Conservation (phyloP, 1,140 invertebrate genomes). For the Euura saliciscinereae region DNA sequence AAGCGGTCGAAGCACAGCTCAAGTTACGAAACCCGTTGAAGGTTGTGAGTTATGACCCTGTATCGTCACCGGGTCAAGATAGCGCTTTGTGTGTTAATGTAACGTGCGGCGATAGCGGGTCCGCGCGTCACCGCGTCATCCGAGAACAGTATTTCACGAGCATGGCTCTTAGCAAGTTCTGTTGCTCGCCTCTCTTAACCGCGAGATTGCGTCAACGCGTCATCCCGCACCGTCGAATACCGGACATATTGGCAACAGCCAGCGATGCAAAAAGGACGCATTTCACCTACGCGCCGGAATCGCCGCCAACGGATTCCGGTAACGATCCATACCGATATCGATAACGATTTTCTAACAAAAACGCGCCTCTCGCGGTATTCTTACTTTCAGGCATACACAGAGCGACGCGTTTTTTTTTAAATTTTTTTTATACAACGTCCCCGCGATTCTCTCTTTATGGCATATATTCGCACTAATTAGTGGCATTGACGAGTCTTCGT, state of each 20-base stretch:
- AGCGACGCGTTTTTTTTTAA: background rate
- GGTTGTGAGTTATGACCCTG: conserved; percentile 4
- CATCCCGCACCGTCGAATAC: conserved; percentile 9
- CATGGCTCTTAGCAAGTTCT: conserved; percentile 49
- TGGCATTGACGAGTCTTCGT: background rate
- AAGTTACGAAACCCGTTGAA: background rate
- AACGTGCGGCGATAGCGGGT: conserved; percentile 26
- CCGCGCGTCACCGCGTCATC: conserved; percentile 28
- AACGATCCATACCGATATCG: background rate
- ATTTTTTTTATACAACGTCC: background rate
- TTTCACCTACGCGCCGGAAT: conserved; percentile 47
- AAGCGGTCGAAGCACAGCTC: background rate
- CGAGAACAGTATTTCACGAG: conserved; percentile 29
- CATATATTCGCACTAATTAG: background rate
- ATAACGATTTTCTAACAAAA: background rate
- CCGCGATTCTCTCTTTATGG: background rate
- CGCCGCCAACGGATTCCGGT: conserved; percentile 22
- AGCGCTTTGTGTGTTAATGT: conserved; percentile 47
- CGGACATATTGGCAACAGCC: background rate
- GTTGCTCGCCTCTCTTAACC: conserved; percentile 21
- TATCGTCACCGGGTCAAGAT: background rate
- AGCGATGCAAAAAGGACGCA: conserved; percentile 37
- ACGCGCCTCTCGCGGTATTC: background rate
- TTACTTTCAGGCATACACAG: background rate
- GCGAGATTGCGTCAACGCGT: conserved; percentile 10